Percentiles rank a stretch among this genome's conserved stretches.
phyloP scores from a whole-genome alignment of 2,797 vertebrate genomes.

The Linurgus olivaceus region DNA sequence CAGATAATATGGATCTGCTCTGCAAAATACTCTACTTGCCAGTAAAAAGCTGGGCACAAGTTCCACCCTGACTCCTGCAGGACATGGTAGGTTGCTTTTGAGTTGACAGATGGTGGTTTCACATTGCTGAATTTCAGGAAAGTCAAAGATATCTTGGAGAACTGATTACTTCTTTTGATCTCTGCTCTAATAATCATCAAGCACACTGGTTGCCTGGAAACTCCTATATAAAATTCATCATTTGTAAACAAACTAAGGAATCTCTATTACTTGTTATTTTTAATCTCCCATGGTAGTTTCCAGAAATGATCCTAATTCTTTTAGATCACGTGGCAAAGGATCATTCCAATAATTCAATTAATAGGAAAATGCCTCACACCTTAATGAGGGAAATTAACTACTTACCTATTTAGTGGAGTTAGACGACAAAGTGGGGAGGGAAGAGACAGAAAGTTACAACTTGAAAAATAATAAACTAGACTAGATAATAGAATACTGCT shows the following conservation, averaged over 20 bases:
- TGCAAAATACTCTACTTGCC: background rate
- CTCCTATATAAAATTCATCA: background rate
- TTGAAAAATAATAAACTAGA: background rate
- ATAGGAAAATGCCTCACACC: background rate
- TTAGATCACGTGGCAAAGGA: background rate
- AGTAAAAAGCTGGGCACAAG: background rate
- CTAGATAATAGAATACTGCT: background rate
- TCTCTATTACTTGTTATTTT: background rate
- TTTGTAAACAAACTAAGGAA: constrained; percentile 13
- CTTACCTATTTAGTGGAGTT: background rate
- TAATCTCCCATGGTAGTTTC: background rate
- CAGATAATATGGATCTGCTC: background rate
- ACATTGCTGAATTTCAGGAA: background rate
- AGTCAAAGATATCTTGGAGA: constrained; percentile 9
- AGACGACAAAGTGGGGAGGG: background rate
- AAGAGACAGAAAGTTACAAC: background rate
- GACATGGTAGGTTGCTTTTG: background rate
- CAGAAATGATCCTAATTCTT: background rate
- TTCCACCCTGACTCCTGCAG: background rate
- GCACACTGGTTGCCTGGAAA: constrained; percentile 9
- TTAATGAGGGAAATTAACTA: background rate
- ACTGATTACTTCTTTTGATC: constrained; percentile 22
- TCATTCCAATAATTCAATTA: background rate
- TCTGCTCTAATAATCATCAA: constrained; percentile 6
- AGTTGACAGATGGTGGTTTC: background rate